phyloP scores from a whole-genome alignment of 2,113 vertebrate genomes.

The Scatophagus argus region DNA sequence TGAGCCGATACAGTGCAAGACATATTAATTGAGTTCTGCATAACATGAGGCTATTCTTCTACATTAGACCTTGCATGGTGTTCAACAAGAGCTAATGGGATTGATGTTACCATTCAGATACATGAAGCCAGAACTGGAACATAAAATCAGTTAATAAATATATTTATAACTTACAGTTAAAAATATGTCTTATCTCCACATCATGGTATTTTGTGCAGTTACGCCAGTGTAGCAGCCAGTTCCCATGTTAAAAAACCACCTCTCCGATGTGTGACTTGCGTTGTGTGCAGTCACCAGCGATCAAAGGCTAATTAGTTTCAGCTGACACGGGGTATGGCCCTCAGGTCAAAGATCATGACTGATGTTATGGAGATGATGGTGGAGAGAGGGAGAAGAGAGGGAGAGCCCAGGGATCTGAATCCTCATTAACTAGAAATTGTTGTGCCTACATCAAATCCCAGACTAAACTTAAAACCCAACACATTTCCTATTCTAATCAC shows the following conservation, averaged over 20 bases:
- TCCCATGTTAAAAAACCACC: slow-evolving; percentile 41
- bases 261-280: slow-evolving; percentile 70
- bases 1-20: slow-evolving; percentile 79
- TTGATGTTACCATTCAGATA: slow-evolving; percentile 25
- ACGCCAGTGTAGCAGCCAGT: slow-evolving; percentile 40
- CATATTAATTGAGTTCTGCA: slow-evolving; percentile 78
- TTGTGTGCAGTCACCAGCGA: slow-evolving; percentile 76
- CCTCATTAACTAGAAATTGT: slow-evolving; percentile 81
- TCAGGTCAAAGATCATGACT: slow-evolving; percentile 84
- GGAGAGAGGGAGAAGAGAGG: slow-evolving; percentile 54
- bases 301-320: slow-evolving; percentile 86
- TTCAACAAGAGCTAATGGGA: slow-evolving; percentile 35
- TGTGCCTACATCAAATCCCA: slow-evolving; percentile 67
- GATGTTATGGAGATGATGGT: slow-evolving; percentile 81
- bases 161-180: slow-evolving; percentile 9
- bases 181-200: slow-evolving; percentile 27
- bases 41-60: slow-evolving; percentile 61
- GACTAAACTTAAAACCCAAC: slow-evolving; percentile 39
- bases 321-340: slow-evolving; percentile 80
- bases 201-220: slow-evolving; percentile 8
- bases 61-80: slow-evolving; percentile 43
- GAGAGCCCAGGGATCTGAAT: slow-evolving; percentile 73
- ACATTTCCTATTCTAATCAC: slow-evolving; percentile 50
- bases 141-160: not conserved
- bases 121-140: slow-evolving; percentile 9